phyloP scores from a whole-genome alignment of 2,113 vertebrate genomes.

The Calypte anna region DNA sequence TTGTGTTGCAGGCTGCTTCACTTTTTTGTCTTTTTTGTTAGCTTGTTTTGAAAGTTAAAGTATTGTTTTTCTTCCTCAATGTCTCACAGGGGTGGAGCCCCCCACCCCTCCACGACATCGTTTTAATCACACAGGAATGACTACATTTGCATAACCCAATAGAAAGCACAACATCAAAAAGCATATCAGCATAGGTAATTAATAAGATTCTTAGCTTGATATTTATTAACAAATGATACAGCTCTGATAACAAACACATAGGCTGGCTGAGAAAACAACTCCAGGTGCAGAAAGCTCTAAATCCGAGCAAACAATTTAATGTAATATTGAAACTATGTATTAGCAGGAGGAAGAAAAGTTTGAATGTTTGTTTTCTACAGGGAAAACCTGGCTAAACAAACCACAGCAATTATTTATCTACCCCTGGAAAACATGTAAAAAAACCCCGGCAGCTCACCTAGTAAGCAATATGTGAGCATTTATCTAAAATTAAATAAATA shows the following conservation, averaged over 20 bases:
- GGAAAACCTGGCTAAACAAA: neutral
- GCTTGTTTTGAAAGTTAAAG: neutral
- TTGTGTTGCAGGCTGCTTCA: neutral
- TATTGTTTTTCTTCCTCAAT: neutral
- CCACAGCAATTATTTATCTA: neutral
- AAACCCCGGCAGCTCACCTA: neutral
- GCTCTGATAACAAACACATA: neutral
- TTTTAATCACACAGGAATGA: neutral
- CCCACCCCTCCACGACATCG: neutral
- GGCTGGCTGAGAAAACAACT: neutral
- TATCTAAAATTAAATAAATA: neutral
- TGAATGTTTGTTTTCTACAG: neutral
- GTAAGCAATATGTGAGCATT: neutral
- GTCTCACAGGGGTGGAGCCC: neutral
- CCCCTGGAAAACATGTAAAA: neutral
- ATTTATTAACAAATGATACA: neutral
- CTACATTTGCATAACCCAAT: neutral
- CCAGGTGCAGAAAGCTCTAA: neutral
- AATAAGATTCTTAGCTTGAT: neutral
- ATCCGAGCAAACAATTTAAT: neutral
- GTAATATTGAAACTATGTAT: neutral
- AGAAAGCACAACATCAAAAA: neutral
- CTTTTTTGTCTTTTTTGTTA: neutral
- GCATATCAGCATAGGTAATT: neutral
- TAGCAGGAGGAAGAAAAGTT: neutral